Percentiles rank a stretch among this genome's conserved stretches.
Evolutionary conservation across 2,888 invertebrate species (phyloP).

Genomic region (Imbricaverruca yamaguchii): DNA sequence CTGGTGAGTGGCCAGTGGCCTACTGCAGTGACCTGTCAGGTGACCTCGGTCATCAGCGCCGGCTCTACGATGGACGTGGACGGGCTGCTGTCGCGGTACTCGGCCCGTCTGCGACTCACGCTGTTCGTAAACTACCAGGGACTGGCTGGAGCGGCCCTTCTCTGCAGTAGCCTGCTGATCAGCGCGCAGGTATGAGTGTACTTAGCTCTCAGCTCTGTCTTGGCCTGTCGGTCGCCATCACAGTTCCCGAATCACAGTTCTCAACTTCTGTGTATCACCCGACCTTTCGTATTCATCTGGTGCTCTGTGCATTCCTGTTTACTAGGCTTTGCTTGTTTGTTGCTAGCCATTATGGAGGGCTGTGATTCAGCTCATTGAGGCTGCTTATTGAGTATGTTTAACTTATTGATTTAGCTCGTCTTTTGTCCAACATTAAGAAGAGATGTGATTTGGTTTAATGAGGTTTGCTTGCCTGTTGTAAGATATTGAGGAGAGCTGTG

Average conservation of each 20-base stretch:
- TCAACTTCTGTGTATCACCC: conserved; percentile 27
- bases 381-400: too few relatives aligned
- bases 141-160: conserved; percentile 55
- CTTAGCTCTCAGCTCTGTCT: neutral
- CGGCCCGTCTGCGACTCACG: conserved; percentile 63
- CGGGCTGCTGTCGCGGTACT: conserved; percentile 61
- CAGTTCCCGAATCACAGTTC: neutral
- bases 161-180: conserved; percentile 52
- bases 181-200: conserved; percentile 28
- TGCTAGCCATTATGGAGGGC: too few relatives aligned
- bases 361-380: too few relatives aligned
- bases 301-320: too few relatives aligned
- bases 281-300: too few relatives aligned
- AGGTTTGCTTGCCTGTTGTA: too few relatives aligned
- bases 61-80: conserved; percentile 52
- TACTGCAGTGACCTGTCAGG: neutral
- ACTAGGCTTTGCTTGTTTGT: too few relatives aligned
- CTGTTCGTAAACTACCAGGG: conserved; percentile 64
- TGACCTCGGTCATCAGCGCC: conserved; percentile 26
- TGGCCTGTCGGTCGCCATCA: neutral
- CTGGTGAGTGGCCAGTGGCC: neutral
- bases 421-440: too few relatives aligned
- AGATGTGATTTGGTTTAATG: too few relatives aligned
- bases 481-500: too few relatives aligned
- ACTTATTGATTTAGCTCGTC: too few relatives aligned